These are phyloP conservation scores for Centroberyx gerrardi DNA, from an alignment of 2,797 vertebrate species.

Conservation along the genomic window DNA sequence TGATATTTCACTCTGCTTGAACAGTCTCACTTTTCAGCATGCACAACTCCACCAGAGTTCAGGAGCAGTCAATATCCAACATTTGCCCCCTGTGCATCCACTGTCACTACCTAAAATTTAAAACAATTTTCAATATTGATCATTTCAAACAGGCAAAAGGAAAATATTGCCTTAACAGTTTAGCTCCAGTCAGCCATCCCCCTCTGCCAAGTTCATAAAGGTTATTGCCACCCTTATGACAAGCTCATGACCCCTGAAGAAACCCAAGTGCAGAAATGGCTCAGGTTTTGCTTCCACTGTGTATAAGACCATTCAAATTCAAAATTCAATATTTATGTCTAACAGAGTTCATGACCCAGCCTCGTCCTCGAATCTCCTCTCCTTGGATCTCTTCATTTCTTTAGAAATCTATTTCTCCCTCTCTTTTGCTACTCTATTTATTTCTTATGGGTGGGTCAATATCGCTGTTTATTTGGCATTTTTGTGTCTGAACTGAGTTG, in stretches of 20 bases:
- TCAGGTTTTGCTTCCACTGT: constrained; percentile 27
- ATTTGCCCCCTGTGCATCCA: constrained; percentile 10
- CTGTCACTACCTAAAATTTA: neutral
- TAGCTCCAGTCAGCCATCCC: constrained; percentile 17
- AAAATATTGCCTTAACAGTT: constrained; percentile 28
- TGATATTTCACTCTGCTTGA: constrained; percentile 37
- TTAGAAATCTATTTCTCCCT: constrained; percentile 46
- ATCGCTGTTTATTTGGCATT: constrained; percentile 67
- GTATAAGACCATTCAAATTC: constrained; percentile 47
- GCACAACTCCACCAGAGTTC: constrained; percentile 48
- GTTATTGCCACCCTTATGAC: constrained; percentile 51
- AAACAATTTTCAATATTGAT: too few relatives aligned
- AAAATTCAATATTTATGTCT: constrained; percentile 59
- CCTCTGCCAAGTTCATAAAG: constrained; percentile 45
- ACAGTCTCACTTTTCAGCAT: constrained; percentile 39
- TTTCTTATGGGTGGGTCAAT: constrained; percentile 49
- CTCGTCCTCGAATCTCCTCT: constrained; percentile 48
- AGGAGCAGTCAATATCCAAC: constrained; percentile 41
- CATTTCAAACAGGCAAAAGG: neutral
- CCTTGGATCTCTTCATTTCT: constrained; percentile 16
- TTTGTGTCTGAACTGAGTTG: constrained; percentile 64
- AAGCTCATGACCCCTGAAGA: constrained; percentile 34
- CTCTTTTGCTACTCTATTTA: constrained; percentile 45
- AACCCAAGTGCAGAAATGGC: constrained; percentile 19
- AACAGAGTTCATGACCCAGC: constrained; percentile 50